Base-by-base conservation (phyloP, 2,888 invertebrate genomes). In the Caenorhabditis becei region DNA sequence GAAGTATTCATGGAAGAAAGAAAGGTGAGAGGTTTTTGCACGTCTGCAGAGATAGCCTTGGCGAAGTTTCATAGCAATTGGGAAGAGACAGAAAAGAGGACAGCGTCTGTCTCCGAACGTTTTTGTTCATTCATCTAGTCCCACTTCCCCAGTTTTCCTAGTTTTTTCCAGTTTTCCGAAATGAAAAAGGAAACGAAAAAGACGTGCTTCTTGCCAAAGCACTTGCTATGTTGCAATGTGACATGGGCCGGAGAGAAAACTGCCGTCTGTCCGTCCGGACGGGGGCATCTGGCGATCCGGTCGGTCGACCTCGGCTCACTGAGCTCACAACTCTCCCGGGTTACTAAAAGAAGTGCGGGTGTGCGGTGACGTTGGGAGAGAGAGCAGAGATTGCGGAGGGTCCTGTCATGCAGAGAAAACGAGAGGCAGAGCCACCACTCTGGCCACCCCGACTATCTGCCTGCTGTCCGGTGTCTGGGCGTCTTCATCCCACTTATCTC, bases 291-390 rank as follows among this genome's bases (percentile, higher is more conserved):
- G 66, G 66, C 66, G 53, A 75, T 75, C 66, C n/a, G 53, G 49
- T 35, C 47, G 51, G 58, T 51, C 65, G 74, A 74, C 74, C 74
- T 65, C 58, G 44, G 58, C 74, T 74, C 66, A 23, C 51, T 28
- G 65, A 61, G 75, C 75, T 59, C 35, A 37, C 20, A 23, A 26
- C 69, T 49, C 14, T 41, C 51, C 23, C 35, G 32, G 72, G 56
- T 72, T 72, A 51, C 65, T 58, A 65, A 58, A 59, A 75, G 75
- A 75, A 75, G 75, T 74, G 74, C 74, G 65, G 59, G 58, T 66
- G 58, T 59, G 74, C 58, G 63, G 63, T 51, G 61, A 37, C 51
- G 74, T 65, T 53, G 44, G 18, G 24, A 35, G 49, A 59, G 47
- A 77, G 62, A n/a, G 69, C 23, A 28, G 26, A 41, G 59, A 47